Evolutionary conservation across 2,797 vertebrate species (phyloP).

Genomic region (Glyptemys insculpta): DNA sequence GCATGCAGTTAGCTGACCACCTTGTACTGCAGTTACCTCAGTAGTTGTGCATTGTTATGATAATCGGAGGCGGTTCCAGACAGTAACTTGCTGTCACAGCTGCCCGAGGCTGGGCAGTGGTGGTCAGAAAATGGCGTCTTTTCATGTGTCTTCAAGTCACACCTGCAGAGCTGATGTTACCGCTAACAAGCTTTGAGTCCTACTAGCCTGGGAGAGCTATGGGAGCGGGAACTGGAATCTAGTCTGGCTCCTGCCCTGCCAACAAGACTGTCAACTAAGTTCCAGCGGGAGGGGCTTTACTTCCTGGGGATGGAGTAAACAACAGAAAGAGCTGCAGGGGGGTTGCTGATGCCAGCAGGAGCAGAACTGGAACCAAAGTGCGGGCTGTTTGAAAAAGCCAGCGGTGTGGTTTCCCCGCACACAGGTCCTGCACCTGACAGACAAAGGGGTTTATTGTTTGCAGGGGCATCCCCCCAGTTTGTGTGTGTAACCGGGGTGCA

Average conservation of each 20-base stretch:
- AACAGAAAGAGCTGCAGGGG: no score
- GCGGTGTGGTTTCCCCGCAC: no score
- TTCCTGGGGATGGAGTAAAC: no score
- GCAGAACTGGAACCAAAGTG: no score
- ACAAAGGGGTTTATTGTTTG: no score
- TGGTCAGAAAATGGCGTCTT: background rate
- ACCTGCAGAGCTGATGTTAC: background rate
- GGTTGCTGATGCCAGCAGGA: no score
- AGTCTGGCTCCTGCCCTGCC: background rate
- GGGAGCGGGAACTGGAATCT: background rate
- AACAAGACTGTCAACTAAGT: background rate
- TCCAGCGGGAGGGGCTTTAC: background rate
- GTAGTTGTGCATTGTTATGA: no score
- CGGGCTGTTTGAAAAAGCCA: no score
- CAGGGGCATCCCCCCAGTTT: no score
- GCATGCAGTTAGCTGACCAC: background rate
- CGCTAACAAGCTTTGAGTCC: background rate
- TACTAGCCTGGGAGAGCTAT: background rate
- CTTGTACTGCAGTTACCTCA: no score
- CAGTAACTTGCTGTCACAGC: background rate
- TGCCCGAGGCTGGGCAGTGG: background rate
- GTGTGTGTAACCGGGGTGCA: no score
- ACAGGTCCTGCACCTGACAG: no score
- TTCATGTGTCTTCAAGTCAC: background rate
- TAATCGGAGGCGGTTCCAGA: background rate